Evolutionary conservation across 2,888 invertebrate species (phyloP).

Genomic region (Plutella xylostella): DNA sequence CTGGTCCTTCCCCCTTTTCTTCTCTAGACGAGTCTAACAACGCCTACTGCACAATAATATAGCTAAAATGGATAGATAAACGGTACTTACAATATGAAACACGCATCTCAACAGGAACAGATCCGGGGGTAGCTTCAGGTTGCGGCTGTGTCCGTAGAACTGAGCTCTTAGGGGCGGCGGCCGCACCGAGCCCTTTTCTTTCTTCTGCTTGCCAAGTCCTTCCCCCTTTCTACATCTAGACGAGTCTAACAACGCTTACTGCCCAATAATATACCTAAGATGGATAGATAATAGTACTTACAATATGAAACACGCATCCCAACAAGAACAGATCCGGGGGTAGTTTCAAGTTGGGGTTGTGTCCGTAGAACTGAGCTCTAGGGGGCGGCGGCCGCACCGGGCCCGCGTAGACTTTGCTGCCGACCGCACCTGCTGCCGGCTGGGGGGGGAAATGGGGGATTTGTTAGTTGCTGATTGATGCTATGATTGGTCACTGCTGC

Average conservation of each 20-base stretch:
- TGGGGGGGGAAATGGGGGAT: background rate
- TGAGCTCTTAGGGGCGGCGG: conserved; percentile 77
- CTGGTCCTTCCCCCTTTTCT: too few relatives aligned
- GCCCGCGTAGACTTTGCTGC: conserved; percentile 53
- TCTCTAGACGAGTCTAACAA: too few relatives aligned
- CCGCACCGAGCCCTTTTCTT: conserved; percentile 50
- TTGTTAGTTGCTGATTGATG: too few relatives aligned
- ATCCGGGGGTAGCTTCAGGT: conserved; percentile 88
- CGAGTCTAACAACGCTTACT: too few relatives aligned
- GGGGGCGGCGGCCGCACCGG: conserved; percentile 67
- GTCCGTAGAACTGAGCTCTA: conserved; percentile 88
- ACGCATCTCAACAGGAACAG: conserved; percentile 93
- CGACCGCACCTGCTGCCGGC: conserved; percentile 12
- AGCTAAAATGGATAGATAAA: too few relatives aligned
- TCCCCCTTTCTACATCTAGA: too few relatives aligned
- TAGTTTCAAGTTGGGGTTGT: conserved; percentile 90
- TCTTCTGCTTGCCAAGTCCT: too few relatives aligned
- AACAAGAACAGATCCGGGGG: conserved; percentile 91
- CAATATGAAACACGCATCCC: conserved; percentile 93
- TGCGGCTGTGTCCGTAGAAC: conserved; percentile 94
- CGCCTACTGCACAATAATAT: too few relatives aligned
- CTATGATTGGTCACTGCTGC: too few relatives aligned
- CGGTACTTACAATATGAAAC: conserved; percentile 79
- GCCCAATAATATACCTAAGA: too few relatives aligned
- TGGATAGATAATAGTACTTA: too few relatives aligned